Conservation (phyloP, 2,888 invertebrate genomes). For the Trichopoda pennipes region DNA sequence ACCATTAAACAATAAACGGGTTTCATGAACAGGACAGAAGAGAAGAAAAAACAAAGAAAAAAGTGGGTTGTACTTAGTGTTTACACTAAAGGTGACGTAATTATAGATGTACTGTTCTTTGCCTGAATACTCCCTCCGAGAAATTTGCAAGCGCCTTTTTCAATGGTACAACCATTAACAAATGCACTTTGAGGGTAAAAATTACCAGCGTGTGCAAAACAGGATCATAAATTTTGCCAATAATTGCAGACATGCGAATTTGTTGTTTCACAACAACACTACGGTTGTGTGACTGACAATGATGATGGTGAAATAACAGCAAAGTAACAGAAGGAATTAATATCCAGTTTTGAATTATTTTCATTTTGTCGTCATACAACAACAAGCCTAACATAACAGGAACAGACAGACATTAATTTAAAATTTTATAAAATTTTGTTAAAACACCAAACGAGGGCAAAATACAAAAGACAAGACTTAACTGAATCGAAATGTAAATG, state of each 20-base stretch:
- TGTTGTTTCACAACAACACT: constrained; percentile 13
- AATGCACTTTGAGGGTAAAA: constrained; percentile 57
- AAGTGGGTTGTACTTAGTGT: constrained; percentile 67
- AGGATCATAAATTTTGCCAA: constrained; percentile 56
- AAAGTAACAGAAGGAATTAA: constrained; percentile 5
- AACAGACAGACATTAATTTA: constrained; percentile 15
- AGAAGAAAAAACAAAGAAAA: constrained; percentile 19
- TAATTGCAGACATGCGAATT: constrained; percentile 60
- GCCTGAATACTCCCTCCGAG: constrained; percentile 58
- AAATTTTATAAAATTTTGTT: constrained; percentile 25
- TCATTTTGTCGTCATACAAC: constrained; percentile 7
- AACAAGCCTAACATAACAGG: not conserved
- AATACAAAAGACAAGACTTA: not conserved
- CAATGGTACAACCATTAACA: constrained; percentile 38
- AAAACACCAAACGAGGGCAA: constrained; percentile 7
- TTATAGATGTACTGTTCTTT: constrained; percentile 69
- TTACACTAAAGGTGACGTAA: constrained; percentile 71
- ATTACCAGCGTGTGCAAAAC: constrained; percentile 33
- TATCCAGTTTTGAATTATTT: constrained; percentile 56
- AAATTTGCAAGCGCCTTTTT: constrained; percentile 54
- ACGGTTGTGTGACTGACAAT: not conserved
- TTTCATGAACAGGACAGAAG: constrained; percentile 32
- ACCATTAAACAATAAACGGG: constrained; percentile 55
- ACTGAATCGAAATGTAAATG: constrained; percentile 26
- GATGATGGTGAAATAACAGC: constrained; percentile 10